Evolutionary conservation across 2,888 invertebrate species (phyloP), one percentile per base, ranked within the genome.

Genomic region (Epiblema foenella): DNA sequence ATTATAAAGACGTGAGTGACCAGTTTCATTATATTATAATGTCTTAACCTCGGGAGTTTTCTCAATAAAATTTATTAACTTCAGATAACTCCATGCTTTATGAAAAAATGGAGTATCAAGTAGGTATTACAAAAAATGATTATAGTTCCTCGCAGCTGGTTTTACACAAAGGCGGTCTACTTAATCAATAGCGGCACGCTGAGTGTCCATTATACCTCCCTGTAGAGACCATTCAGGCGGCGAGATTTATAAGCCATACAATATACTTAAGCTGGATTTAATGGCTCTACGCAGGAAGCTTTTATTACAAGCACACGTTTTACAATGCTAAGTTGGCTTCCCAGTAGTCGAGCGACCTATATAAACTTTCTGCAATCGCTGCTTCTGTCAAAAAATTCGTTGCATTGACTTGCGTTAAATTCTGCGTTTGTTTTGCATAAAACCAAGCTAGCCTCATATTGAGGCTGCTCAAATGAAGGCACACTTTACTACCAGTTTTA

Each of bases 141-240:
- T 66, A 69, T 64, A 64, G 65, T 68, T 75, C 63, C 37, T 67
- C 56, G 69, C 73, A 77, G 74, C 73, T 77, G 76, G 68, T 75
- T 76, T 78, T 77, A 57, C 56, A 81, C 80, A 84, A 84, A 80
- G 78, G 72, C 60, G 77, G 65, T 75, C 75, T 82, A n/a, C n/a
- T n/a, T n/a, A 82, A 84, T 85, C 80, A 83, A 82, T 85, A 81
- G 80, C 77, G 77, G 75, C 75, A 77, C 62, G 64, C 52, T 65
- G 73, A 75, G 75, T 75, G 76, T 77, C 76, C 77, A 78, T 79
- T 73, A 70, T 64, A 63, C 49, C 49, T 42, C 51, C 49, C 65
- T 52, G 60, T 42, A 58, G 60, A 72, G 66, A 62, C 69, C 39
- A 62, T 70, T 60, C 70, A 70, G 49, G 46, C 65, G 42, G 33